Percentiles rank a stretch among this genome's conserved stretches.
Evolutionary conservation across 2,888 invertebrate genomes (phyloP).

Genomic region (Hipparchia semele): DNA sequence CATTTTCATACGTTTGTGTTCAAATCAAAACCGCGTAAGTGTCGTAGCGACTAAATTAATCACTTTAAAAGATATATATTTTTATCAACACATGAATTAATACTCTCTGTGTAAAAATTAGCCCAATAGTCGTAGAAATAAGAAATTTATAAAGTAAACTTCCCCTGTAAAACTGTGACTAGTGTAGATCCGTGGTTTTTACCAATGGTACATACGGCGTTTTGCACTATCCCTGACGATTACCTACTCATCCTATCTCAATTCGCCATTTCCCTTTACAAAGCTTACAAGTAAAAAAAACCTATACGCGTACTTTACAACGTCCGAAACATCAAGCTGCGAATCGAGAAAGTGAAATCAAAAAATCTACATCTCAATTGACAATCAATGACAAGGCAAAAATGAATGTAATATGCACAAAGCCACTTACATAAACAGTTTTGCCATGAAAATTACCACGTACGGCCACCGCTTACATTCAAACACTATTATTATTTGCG

Average conservation of each 20-base stretch:
- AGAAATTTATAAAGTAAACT: too few species aligned
- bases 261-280: slow-evolving; percentile 3
- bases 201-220: too few species aligned
- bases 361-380: slow-evolving; percentile 50
- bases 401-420: slow-evolving; percentile 43
- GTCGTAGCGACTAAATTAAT: too few species aligned
- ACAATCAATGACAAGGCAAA: slow-evolving; percentile 56
- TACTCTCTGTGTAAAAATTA: too few species aligned
- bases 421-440: slow-evolving; percentile 45
- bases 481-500: slow-evolving; percentile 38
- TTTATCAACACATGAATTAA: too few species aligned
- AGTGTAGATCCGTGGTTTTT: too few species aligned
- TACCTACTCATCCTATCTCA: slow-evolving; percentile 7
- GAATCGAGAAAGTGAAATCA: slow-evolving; percentile 46
- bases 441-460: slow-evolving; percentile 41
- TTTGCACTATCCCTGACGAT: too few species aligned
- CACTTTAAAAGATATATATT: too few species aligned
- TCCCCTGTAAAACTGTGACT: too few species aligned
- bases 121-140: too few species aligned
- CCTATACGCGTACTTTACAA: slow-evolving; percentile 10
- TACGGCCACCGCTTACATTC: slow-evolving; percentile 42
- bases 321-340: slow-evolving; percentile 14
- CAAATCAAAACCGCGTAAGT: too few species aligned
- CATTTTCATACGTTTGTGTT: too few species aligned
- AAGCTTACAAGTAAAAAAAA: slow-evolving; percentile 10